phyloP scores from a whole-genome alignment of 2,797 vertebrate genomes.

The Takifugu ocellatus region DNA sequence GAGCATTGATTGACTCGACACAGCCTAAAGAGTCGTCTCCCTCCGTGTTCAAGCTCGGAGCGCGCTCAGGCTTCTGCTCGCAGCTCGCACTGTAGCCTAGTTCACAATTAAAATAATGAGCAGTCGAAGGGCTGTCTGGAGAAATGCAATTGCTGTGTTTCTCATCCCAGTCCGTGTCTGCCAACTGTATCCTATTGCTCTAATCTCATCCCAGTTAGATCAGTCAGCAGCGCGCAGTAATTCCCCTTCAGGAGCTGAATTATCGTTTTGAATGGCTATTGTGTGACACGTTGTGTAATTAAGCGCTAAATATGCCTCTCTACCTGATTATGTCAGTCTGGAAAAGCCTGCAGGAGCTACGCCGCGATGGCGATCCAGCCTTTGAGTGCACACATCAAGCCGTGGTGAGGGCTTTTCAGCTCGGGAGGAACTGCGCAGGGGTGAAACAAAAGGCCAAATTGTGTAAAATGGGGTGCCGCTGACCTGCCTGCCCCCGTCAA shows the following conservation, averaged over 20 bases:
- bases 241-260: constrained; percentile 76
- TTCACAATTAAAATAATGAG: constrained; percentile 73
- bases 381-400: constrained; percentile 41
- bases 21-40: constrained; percentile 63
- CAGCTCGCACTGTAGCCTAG: constrained; percentile 43
- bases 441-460: constrained; percentile 54
- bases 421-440: constrained; percentile 46
- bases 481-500: constrained; percentile 68
- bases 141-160: constrained; percentile 55
- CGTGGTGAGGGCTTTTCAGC: constrained; percentile 32
- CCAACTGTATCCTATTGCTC: constrained; percentile 67
- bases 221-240: constrained; percentile 65
- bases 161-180: constrained; percentile 65
- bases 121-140: constrained; percentile 55
- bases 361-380: constrained; percentile 26
- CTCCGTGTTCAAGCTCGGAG: constrained; percentile 52
- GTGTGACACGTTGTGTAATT: constrained; percentile 76
- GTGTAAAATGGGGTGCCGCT: constrained; percentile 54
- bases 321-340: constrained; percentile 74
- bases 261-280: constrained; percentile 73
- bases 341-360: constrained; percentile 44
- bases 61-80: constrained; percentile 38
- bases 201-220: constrained; percentile 65
- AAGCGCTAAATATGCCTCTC: constrained; percentile 74
- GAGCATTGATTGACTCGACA: constrained; percentile 81